These are phyloP conservation scores for Episyrphus balteatus DNA, from an alignment of 1,140 invertebrate species.

Conservation along the genomic window DNA sequence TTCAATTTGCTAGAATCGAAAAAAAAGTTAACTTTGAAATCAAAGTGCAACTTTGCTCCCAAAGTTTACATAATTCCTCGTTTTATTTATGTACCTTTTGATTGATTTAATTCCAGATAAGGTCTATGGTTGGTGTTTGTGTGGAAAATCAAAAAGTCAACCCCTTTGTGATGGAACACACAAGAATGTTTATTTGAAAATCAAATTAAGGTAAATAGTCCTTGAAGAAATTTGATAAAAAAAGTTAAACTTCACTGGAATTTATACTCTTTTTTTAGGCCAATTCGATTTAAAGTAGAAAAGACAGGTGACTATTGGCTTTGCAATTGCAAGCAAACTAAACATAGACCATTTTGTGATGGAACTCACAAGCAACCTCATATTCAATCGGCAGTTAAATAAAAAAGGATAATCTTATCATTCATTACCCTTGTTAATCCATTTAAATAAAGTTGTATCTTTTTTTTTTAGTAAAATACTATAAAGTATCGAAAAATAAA, in stretches of 20 bases:
- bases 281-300: conserved; percentile 70
- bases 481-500: too few species aligned
- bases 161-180: conserved; percentile 94
- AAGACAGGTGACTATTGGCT: conserved; percentile 93
- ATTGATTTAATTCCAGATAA: conserved; percentile 53
- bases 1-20: neutral
- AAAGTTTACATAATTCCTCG: conserved; percentile 26
- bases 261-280: conserved; percentile 40
- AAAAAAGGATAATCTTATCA: too few species aligned
- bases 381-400: conserved; percentile 46
- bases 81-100: neutral
- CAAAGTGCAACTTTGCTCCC: neutral
- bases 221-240: neutral
- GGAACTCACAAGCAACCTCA: conserved; percentile 74
- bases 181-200: conserved; percentile 59
- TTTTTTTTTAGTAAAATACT: too few species aligned
- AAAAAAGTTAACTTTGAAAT: neutral
- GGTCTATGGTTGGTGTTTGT: conserved; percentile 88
- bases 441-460: too few species aligned
- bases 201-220: conserved; percentile 45
- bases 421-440: too few species aligned
- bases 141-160: conserved; percentile 83
- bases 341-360: conserved; percentile 93
- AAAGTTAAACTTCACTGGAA: neutral
- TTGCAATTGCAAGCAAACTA: conserved; percentile 96